Conservation (phyloP, 2,113 vertebrate genomes). For the Microcebus ravelobensis region DNA sequence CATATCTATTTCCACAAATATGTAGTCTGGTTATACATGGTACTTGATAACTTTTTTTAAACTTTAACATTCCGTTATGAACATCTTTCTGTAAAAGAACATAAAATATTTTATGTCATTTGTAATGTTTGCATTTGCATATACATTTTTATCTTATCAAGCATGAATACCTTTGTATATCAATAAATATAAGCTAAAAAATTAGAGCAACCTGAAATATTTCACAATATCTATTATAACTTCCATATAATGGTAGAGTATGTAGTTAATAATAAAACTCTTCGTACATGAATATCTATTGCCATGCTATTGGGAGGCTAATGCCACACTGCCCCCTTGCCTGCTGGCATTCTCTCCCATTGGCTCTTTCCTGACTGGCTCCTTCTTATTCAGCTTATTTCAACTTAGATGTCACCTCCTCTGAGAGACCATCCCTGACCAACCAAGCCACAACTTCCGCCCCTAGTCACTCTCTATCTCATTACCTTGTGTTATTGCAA, state of each 20-base stretch:
- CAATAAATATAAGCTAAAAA: background rate
- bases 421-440: background rate
- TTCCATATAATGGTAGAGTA: background rate
- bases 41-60: background rate
- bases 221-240: background rate
- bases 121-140: background rate
- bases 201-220: background rate
- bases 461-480: background rate
- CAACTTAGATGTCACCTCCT: background rate
- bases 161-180: background rate
- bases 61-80: background rate
- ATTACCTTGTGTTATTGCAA: background rate
- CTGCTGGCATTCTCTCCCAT: background rate
- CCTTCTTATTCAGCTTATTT: background rate
- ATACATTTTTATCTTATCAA: background rate
- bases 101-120: background rate
- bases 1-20: background rate
- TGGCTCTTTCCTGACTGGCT: background rate
- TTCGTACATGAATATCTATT: background rate
- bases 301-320: background rate
- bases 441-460: background rate
- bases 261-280: no score
- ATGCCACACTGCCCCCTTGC: accelerated
- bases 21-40: background rate
- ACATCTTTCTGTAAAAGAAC: background rate